phyloP scores from a whole-genome alignment of 2,888 invertebrate genomes.

The Melieria omissa region DNA sequence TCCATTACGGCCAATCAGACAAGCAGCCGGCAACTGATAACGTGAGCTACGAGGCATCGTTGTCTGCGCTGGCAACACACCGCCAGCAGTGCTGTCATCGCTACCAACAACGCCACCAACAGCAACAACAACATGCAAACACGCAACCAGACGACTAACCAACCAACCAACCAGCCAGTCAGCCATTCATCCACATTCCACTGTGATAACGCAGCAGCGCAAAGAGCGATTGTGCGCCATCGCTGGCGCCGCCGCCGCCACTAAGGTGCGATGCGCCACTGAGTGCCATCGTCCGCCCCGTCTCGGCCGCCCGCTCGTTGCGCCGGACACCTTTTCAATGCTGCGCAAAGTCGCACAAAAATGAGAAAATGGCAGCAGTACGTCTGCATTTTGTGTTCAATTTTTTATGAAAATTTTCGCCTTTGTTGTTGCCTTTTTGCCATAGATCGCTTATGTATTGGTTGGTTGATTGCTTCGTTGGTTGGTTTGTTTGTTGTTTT shows the following conservation, averaged over 20 bases:
- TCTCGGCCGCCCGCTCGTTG: background rate
- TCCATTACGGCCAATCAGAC: constrained; percentile 31
- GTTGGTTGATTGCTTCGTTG: background rate
- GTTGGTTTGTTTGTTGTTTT: constrained; percentile 20
- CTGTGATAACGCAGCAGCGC: constrained; percentile 24
- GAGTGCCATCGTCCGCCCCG: background rate
- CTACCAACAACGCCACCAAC: constrained; percentile 14
- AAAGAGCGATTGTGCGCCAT: constrained; percentile 16
- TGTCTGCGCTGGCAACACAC: background rate
- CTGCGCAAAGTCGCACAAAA: too few relatives aligned
- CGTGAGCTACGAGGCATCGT: constrained; percentile 11
- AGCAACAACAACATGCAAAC: background rate
- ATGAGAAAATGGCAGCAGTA: too few relatives aligned
- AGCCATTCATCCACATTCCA: constrained; percentile 38
- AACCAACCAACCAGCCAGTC: constrained; percentile 5
- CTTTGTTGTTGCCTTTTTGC: background rate
- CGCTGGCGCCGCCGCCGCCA: constrained; percentile 2
- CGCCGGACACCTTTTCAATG: too few relatives aligned
- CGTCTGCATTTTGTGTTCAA: constrained; percentile 7
- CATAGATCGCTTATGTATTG: constrained; percentile 1
- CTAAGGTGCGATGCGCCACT: background rate
- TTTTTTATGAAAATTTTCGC: background rate
- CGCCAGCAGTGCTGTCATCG: background rate
- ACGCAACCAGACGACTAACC: constrained; percentile 5
- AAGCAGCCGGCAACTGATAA: constrained; percentile 9